Evolutionary conservation across 2,113 vertebrate genomes (phyloP), one percentile per base, ranked within the genome.

Genomic region (Scopus umbretta): DNA sequence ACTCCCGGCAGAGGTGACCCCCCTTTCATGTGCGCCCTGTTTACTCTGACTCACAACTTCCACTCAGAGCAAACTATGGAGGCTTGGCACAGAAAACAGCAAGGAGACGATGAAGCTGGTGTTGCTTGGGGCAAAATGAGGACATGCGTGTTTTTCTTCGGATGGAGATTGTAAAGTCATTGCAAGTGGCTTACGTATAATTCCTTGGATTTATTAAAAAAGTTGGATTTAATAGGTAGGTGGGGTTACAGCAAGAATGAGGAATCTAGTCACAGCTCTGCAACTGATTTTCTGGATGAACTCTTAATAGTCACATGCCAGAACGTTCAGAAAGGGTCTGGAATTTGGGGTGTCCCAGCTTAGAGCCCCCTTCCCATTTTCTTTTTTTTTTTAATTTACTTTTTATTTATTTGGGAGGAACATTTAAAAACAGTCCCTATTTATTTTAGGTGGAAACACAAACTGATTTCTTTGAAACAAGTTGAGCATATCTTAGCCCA

Each of bases 201-300:
- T 91, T 95, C 83, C 91, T 73, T 94, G 95, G 84, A 56, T 95
- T 96, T 96, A 92, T 90, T 0, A 27, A 90, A 95, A 95, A 75
- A 81, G 66, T 82, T 88, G 81, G 34, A 9, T 95, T 95, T 90
- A 95, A 82, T 73, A 62, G 36, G 19, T 86, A 73, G 59, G 40
- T 42, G 66, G 32, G 63, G 78, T 82, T 90, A 55, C 25, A 82
- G 80, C 18, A 80, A 86, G 89, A 91, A 78, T 50, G 71, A 73
- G 30, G 49, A 75, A 56, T 85, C 49, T 52, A 87, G 62, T 91
- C 73, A 76, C 19, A 56, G 68, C 65, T 88, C 79, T 86, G 72
- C 36, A 61, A 63, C 72, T 58, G 80, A 52, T 92, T 78, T 94
- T 76, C 56, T 71, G 59, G 55, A 29, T 75, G 52, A 71, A 52